Evolutionary conservation across 2,888 invertebrate genomes (phyloP).

Genomic region (Tanypteryx hageni): DNA sequence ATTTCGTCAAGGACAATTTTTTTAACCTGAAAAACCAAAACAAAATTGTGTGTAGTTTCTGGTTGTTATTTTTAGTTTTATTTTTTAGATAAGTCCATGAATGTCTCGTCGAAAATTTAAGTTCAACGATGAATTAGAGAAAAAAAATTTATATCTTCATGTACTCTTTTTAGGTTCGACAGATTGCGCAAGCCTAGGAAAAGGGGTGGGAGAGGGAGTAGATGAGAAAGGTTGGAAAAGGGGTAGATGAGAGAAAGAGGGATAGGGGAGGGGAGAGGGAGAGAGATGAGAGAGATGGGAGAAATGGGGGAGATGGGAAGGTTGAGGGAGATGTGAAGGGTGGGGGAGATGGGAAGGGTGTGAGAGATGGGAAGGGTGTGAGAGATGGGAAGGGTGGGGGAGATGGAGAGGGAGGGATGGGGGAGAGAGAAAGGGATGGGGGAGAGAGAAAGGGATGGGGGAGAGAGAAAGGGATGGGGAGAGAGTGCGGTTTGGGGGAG

Average conservation of each 20-base stretch:
- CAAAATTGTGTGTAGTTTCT: too few relatives aligned
- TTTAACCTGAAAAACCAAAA: too few relatives aligned
- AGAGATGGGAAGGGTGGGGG: background rate
- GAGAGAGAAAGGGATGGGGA: background rate
- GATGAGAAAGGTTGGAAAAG: too few relatives aligned
- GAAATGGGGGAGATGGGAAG: background rate
- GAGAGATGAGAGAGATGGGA: background rate
- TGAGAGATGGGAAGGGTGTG: background rate
- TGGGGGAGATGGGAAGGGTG: background rate
- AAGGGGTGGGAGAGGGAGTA: too few relatives aligned
- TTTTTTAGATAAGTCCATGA: too few relatives aligned
- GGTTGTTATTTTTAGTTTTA: too few relatives aligned
- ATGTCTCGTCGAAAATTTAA: too few relatives aligned
- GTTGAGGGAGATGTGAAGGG: background rate
- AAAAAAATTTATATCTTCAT: too few relatives aligned
- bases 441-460: background rate
- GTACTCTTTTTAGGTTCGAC: too few relatives aligned
- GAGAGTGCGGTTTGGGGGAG: background rate
- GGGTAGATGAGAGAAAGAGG: background rate
- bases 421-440: background rate
- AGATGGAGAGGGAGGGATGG: background rate
- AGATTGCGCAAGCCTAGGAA: too few relatives aligned
- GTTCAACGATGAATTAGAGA: too few relatives aligned
- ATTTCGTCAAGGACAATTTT: too few relatives aligned
- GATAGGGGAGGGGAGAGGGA: background rate